Evolutionary conservation across 2,888 invertebrate species (phyloP).

Genomic region (Nipponacmea schrenckii): DNA sequence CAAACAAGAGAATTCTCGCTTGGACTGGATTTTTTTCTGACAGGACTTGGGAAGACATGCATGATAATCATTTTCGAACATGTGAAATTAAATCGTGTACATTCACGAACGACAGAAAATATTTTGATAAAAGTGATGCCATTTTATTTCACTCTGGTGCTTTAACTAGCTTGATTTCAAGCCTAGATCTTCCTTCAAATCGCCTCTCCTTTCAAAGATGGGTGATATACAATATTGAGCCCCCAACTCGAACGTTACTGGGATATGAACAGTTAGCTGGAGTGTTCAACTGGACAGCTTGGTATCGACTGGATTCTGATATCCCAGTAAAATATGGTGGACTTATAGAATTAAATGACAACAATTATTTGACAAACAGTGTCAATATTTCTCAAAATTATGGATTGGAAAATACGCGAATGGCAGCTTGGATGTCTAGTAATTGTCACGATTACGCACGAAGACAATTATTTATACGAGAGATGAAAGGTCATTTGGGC

Average conservation of each 20-base stretch:
- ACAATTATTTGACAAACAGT: constrained; percentile 23
- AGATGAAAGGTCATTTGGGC: constrained; percentile 17
- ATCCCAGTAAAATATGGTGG: constrained; percentile 43
- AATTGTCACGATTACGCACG: constrained; percentile 37
- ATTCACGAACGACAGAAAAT: constrained; percentile 36
- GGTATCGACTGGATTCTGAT: constrained; percentile 46
- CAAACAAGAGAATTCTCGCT: constrained; percentile 31
- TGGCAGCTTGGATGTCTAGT: constrained; percentile 41
- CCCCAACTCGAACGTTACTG: constrained; percentile 42
- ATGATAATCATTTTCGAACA: constrained; percentile 30
- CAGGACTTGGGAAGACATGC: constrained; percentile 31
- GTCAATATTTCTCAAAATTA: constrained; percentile 26
- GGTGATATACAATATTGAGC: constrained; percentile 49
- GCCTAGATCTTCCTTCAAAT: constrained; percentile 17
- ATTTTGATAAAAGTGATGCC: constrained; percentile 42
- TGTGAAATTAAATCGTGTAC: constrained; percentile 32
- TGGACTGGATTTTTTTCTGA: constrained; percentile 38
- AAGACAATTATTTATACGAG: constrained; percentile 25
- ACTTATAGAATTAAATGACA: constrained; percentile 18
- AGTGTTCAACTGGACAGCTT: constrained; percentile 53
- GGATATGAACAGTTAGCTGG: constrained; percentile 34
- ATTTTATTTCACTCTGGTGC: constrained; percentile 43
- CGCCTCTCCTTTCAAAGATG: constrained; percentile 42
- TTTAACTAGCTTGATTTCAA: constrained; percentile 38
- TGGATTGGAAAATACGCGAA: constrained; percentile 24